A percentile compares a stretch with the other conserved stretches of the same genome.
Conservation (phyloP, 1,140 invertebrate species). For the Microvelia longipes region DNA sequence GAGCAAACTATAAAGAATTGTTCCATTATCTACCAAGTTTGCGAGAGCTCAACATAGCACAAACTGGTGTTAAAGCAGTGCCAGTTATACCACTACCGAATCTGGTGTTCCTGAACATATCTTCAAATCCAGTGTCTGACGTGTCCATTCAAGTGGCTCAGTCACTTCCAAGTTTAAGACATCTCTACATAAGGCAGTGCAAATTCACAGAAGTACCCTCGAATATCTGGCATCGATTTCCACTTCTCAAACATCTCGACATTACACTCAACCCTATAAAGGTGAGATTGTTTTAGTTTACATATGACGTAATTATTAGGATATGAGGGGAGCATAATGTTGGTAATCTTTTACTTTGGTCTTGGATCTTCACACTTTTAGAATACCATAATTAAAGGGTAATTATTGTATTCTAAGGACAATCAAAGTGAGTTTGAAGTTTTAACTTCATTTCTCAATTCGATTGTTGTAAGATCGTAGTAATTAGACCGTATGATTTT, state of each 20-base stretch:
- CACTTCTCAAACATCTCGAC: slow-evolving; percentile 42
- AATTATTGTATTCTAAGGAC: too few species aligned
- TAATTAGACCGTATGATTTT: too few species aligned
- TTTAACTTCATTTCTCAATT: too few species aligned
- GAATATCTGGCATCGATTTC: slow-evolving; percentile 39
- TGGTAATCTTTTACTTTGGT: too few species aligned
- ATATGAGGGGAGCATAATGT: too few species aligned
- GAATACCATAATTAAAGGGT: slow-evolving; percentile 20
- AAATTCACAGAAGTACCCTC: slow-evolving; percentile 45
- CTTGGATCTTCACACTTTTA: slow-evolving; percentile 22
- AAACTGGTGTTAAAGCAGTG: slow-evolving; percentile 52
- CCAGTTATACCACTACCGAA: slow-evolving; percentile 55
- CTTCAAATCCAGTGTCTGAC: slow-evolving; percentile 49
- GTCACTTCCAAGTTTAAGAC: slow-evolving; percentile 42
- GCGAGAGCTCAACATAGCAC: slow-evolving; percentile 53
- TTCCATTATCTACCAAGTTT: slow-evolving; percentile 71
- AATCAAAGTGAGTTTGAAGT: too few species aligned
- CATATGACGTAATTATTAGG: background rate
- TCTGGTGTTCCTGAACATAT: slow-evolving; percentile 56
- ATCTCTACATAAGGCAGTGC: slow-evolving; percentile 49
- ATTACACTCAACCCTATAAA: slow-evolving; percentile 48
- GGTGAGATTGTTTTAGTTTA: too few species aligned
- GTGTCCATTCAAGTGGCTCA: slow-evolving; percentile 45
- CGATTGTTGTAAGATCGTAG: too few species aligned
- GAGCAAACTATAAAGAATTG: slow-evolving; percentile 78